Conservation (phyloP, 1,140 invertebrate genomes). For the Bombus sylvicola region DNA sequence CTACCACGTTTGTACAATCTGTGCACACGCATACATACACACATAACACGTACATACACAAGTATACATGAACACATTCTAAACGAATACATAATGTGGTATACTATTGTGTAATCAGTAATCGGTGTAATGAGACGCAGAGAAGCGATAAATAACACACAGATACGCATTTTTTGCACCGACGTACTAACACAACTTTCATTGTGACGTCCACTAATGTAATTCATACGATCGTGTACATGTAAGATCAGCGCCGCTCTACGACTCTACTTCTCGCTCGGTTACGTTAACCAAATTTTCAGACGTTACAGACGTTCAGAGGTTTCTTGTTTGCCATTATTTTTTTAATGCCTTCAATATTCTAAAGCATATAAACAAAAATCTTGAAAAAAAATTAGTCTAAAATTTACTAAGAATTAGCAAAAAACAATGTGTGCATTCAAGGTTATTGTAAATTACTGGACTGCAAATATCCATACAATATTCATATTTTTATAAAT, state of each 20-base stretch:
- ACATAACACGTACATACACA: neutral
- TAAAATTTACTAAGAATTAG: neutral
- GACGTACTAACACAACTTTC: conserved; percentile 66
- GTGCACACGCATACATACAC: conserved; percentile 28
- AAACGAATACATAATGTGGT: neutral
- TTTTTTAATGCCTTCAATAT: neutral
- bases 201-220: conserved; percentile 73
- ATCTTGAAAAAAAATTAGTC: neutral
- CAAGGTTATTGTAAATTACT: neutral
- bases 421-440: neutral
- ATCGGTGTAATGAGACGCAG: conserved; percentile 40
- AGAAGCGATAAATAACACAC: conserved; percentile 30
- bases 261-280: neutral
- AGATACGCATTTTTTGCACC: conserved; percentile 60
- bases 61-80: neutral
- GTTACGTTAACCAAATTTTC: neutral
- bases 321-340: neutral
- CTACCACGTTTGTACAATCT: conserved; percentile 40
- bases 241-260: conserved; percentile 49
- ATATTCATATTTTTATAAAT: too few species aligned
- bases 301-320: neutral
- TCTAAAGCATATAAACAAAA: neutral
- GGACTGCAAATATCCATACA: neutral
- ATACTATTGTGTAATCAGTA: conserved; percentile 43
- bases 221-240: conserved; percentile 67